A percentile compares a stretch with the other conserved stretches of the same genome.
phyloP scores from a whole-genome alignment of 2,113 vertebrate genomes.

The Falcunculus frontatus region DNA sequence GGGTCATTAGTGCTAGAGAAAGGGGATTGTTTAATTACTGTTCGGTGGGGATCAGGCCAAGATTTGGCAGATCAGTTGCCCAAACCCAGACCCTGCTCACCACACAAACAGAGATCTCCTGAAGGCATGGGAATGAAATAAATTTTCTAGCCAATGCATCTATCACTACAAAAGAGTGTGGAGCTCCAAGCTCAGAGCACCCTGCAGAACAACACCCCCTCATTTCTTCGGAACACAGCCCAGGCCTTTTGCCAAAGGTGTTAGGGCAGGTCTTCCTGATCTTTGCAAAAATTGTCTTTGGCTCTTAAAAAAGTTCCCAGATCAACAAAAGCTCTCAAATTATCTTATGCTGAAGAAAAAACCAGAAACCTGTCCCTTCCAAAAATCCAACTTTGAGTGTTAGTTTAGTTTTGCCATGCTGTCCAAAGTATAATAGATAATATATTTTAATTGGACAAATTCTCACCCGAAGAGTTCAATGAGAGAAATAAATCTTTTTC shows the following conservation, averaged over 20 bases:
- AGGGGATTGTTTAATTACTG: not conserved
- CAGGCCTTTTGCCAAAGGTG: not conserved
- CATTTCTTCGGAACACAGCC: not conserved
- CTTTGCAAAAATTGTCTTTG: not conserved
- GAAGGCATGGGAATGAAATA: not conserved
- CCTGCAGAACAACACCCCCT: not conserved
- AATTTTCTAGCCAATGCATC: not conserved
- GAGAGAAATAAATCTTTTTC: slow-evolving; percentile 40
- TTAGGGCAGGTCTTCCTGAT: not conserved
- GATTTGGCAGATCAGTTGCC: not conserved
- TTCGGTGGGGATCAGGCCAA: not conserved
- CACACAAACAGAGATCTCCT: not conserved
- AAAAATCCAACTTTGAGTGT: not conserved
- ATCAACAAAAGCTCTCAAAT: not conserved
- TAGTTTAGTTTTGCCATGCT: not conserved
- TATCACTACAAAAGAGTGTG: not conserved
- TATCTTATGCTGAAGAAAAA: not conserved
- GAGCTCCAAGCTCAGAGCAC: not conserved
- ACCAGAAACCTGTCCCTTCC: not conserved
- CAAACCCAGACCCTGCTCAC: not conserved
- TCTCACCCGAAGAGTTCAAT: not conserved
- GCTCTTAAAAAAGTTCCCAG: not conserved
- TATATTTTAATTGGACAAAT: slow-evolving; percentile 39
- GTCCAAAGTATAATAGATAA: slow-evolving; percentile 30
- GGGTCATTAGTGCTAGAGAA: not conserved